These are phyloP conservation scores for Urosaurus nigricauda DNA, from an alignment of 2,797 vertebrate genomes.

Conservation along the genomic window DNA sequence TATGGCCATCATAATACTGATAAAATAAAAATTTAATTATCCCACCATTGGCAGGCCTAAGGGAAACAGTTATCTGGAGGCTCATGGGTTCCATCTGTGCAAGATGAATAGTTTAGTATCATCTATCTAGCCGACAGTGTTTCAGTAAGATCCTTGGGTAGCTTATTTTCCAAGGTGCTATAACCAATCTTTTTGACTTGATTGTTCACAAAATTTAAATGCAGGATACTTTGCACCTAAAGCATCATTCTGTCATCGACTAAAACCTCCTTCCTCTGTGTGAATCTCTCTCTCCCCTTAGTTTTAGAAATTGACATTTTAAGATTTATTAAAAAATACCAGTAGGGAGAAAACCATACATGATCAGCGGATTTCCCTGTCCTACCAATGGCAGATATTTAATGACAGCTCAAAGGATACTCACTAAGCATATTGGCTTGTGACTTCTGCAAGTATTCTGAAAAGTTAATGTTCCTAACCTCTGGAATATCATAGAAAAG, in stretches of 20 bases:
- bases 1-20: neutral
- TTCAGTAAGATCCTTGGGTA: neutral
- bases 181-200: neutral
- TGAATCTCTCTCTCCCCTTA: neutral
- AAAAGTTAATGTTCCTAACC: no score
- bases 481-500: neutral
- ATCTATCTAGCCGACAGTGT: neutral
- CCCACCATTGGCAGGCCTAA: neutral
- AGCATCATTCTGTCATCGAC: neutral
- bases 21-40: neutral
- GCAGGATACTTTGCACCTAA: neutral
- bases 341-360: no score
- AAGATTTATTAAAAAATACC: neutral
- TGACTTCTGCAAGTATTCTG: no score
- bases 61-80: neutral
- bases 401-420: neutral
- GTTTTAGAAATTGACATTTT: neutral
- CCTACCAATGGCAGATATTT: neutral
- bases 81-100: neutral
- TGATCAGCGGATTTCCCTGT: neutral
- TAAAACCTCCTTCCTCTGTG: neutral
- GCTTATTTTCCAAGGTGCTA: neutral
- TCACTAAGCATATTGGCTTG: no score
- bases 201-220: neutral
- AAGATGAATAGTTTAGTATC: neutral